Base-by-base conservation (phyloP, 1,140 invertebrate species). In the Leptinotarsa texana region DNA sequence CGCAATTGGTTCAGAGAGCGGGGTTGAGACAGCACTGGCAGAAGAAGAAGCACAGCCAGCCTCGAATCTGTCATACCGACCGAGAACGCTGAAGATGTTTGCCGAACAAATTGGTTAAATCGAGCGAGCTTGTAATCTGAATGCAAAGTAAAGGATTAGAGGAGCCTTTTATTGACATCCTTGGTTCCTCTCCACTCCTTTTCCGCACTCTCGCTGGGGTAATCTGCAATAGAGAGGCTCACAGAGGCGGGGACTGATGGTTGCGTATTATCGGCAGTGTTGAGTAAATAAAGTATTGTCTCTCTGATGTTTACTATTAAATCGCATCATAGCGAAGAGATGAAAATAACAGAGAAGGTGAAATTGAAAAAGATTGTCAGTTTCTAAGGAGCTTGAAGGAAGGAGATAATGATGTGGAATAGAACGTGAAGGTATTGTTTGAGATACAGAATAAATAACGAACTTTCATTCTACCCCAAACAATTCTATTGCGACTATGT, bases 111-210 rank as follows among this genome's bases (percentile, higher is more conserved):
- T 80, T 80, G 79, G 79, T 78, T 78, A 80, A 80, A 80, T 80
- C 79, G 77, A 78, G 77, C 77, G 77, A 69, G 77, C 74, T 78
- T 77, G 75, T 80, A 80, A 80, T 78, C 75, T 75, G 79, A 77
- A 80, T 78, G 79, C 79, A 80, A 80, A 80, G 79, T 80, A 79
- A 79, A 80, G 79, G 79, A 80, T 80, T 80, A 78, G 73, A 75
- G 75, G 72, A 75, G 75, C 76, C 76, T 79, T 79, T 79, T 79
- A 79, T 79, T 77, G 78, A 79, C 78, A 77, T 79, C 78, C 72
- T 76, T 49, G 75, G 67, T 66, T 71, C 65, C 73, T 78, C 69
- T 73, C 74, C 74, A 68, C 72, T 73, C 74, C 73, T 77, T 70
- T 77, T 77, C 76, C 71, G 73, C 65, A 63, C 67, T 69, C 51